Base-by-base conservation (phyloP, 2,888 invertebrate genomes). In the Boloria euphrosyne region DNA sequence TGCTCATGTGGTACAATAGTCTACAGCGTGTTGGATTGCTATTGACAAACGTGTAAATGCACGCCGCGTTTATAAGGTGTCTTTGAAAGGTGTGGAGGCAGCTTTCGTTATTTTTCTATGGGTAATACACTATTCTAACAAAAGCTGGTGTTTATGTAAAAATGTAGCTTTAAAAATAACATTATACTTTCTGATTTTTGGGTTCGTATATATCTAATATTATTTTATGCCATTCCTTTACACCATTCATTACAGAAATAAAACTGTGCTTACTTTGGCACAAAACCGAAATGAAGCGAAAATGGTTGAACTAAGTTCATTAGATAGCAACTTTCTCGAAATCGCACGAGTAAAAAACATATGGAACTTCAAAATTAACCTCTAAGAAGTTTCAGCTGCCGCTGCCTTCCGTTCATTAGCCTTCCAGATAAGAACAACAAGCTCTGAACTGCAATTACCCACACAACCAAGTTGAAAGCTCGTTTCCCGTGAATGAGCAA, bases 391-490 rank as follows among this genome's bases (percentile, higher is more conserved):
- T 67, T 60, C 54, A 52, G 53, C 59, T 59, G 22, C 65, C 43
- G 62, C 61, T 47, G 62, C 27, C 63, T 58, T 62, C 65, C 67
- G 65, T 64, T 67, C 68, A 68, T 70, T 70, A 66, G 66, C 66
- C 14, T 43, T 47, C 22, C 50, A 70, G 71, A 69, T 69, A 71
- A 69, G 67, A 65, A 65, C 58, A 66, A 65, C 62, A 65, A 64
- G 63, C 59, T 58, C 62, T 54, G 43, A 65, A 69, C 69, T 71
- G 65, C 70, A 70, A 72, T 72, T 67, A 70, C 64, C 54, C 47
- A 60, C 61, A 69, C 64, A 62, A 62, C 53, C 57, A 67, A 70
- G 61, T 70, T 71, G 61, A 27, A 65, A 72, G 67, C 61, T 64
- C 64, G 50, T 57, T 68, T 65, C 59, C 51, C 52, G 62, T 62